Base-by-base conservation (phyloP, 2,888 invertebrate species). In the Drosophila kambysellisi region DNA sequence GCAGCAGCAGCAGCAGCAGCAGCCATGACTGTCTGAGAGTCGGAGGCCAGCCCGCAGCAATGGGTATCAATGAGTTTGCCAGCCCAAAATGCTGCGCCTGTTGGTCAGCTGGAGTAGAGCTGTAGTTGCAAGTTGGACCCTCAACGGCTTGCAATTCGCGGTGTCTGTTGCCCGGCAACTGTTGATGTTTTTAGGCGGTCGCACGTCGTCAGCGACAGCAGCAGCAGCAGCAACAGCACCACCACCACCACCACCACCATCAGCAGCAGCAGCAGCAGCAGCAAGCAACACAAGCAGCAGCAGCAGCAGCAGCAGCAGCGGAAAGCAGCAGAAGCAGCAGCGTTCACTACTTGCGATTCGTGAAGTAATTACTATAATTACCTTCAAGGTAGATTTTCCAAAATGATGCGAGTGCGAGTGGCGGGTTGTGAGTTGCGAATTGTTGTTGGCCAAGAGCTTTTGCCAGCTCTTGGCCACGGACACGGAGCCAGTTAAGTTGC, bases 311-410 rank as follows among this genome's bases (percentile, higher is more conserved):
- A 64, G 65, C 83, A 68, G 65, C 82, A 57, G 62, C 73, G 62
- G 43, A 67, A 58, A 54, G 58, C 69, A 60, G 48, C 74, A 78
- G 70, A 71, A 73, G 74, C 74, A 74, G 81, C 89, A 76, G 74
- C 84, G 90, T 63, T 88, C 85, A 90, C 87, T 88, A 88, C 87
- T 89, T 91, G 92, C 92, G 89, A 92, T 92, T 92, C 92, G 92
- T 92, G 91, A 91, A 92, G 92, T 92, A 92, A 92, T 92, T 92
- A 92, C 92, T 92, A 91, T 92, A 92, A 92, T 92, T 92, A 92
- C 92, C 92, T 92, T 86, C 79, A 85, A 92, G 92, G 92, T 91
- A 92, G 92, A 92, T 92, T 92, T 91, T 91, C 91, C 91, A 91
- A 92, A 92, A 92, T 83, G 88, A 89, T 88, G 90, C 76, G 85